A percentile compares a stretch with the other conserved stretches of the same genome.
These are phyloP conservation scores for Tupaia tana DNA, from an alignment of 2,113 vertebrate species.

Conservation along the genomic window DNA sequence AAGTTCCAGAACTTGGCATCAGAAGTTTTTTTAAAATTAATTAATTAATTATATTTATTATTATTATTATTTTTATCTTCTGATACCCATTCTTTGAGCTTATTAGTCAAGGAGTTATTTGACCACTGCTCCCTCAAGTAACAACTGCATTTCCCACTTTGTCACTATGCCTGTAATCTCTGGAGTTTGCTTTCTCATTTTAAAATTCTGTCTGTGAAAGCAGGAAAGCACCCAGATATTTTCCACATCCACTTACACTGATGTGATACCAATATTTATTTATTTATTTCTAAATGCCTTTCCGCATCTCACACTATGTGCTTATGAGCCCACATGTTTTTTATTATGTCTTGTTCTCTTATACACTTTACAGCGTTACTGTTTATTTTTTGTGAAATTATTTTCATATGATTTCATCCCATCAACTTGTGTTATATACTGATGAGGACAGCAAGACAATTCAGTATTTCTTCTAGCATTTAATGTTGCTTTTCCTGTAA, in stretches of 20 bases:
- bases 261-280: slow-evolving; percentile 14
- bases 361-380: neutral
- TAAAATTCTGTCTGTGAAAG: slow-evolving; percentile 57
- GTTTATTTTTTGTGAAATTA: neutral
- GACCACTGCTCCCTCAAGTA: neutral
- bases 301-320: neutral
- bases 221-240: slow-evolving; percentile 17
- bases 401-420: neutral
- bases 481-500: neutral
- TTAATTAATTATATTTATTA: too few species aligned
- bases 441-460: neutral
- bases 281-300: neutral
- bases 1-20: too few species aligned
- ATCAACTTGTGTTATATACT: neutral
- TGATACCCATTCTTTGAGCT: neutral
- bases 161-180: neutral
- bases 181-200: slow-evolving; percentile 40
- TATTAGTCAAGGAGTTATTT: neutral
- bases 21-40: too few species aligned
- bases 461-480: neutral
- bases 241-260: slow-evolving; percentile 59
- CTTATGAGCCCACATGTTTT: neutral
- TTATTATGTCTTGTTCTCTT: neutral
- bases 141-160: neutral
- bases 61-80: too few species aligned